A percentile compares a stretch with the other conserved stretches of the same genome.
Evolutionary conservation across 64 coral and sea anemone species (phyloP).

Genomic region (Hydrozoanthus tunicans): DNA sequence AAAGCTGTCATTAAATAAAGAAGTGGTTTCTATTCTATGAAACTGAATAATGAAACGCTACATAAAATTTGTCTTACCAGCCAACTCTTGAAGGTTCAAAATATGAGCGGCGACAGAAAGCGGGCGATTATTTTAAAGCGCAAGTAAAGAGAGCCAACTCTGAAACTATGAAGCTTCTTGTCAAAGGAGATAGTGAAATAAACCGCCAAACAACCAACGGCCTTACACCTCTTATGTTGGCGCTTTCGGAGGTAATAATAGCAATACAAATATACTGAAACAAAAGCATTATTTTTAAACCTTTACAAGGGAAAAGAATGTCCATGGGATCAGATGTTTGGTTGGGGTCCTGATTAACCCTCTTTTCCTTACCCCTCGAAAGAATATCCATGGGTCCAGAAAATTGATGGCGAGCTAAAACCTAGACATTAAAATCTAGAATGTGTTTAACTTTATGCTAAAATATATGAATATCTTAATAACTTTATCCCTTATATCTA

Average conservation of each 20-base stretch:
- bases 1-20: background rate
- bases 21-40: background rate
- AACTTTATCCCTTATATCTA: no score
- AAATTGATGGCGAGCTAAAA: no score
- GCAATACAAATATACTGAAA: no score
- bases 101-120: slow-evolving; percentile 13
- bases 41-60: background rate
- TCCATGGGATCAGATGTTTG: no score
- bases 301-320: no score
- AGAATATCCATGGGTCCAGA: no score
- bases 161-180: slow-evolving; percentile 38
- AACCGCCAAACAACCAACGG: slow-evolving; percentile 15
- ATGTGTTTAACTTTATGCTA: no score
- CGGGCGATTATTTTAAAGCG: background rate
- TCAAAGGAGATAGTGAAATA: slow-evolving; percentile 35
- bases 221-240: slow-evolving; percentile 36
- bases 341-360: no score
- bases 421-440: no score
- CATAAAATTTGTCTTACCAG: background rate
- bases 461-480: no score
- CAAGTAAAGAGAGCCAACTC: slow-evolving; percentile 10
- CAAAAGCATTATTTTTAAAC: no score
- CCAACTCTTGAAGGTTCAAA: background rate
- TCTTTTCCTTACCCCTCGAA: no score
- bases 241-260: slow-evolving; percentile 15